Conservation (phyloP, 2,113 vertebrate species). For the Sebastes fasciatus region DNA sequence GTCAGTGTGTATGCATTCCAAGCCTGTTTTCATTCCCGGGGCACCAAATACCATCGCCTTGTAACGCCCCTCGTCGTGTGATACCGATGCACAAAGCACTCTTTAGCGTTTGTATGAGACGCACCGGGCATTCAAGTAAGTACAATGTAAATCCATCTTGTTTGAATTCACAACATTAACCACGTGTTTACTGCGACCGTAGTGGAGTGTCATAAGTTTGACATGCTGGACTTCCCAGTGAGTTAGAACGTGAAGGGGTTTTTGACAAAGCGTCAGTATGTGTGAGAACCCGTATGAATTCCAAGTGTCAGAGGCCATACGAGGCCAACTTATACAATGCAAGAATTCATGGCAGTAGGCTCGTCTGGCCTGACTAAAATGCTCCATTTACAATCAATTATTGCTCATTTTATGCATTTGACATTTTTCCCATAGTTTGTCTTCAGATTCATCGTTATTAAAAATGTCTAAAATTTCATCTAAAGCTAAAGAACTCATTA, state of each 20-base stretch:
- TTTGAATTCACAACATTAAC: no score
- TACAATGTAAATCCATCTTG: no score
- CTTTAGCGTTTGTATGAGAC: no score
- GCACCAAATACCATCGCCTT: no score
- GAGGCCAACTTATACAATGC: constrained; percentile 62
- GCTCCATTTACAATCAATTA: constrained; percentile 37
- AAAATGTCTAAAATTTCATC: neutral
- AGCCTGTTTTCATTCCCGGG: no score
- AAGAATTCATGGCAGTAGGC: constrained; percentile 55
- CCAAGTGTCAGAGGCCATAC: constrained; percentile 43
- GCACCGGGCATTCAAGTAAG: no score
- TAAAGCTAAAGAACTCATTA: neutral
- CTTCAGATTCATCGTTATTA: constrained; percentile 1
- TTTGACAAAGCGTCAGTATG: neutral
- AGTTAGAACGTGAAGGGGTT: no score
- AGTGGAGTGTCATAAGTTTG: no score
- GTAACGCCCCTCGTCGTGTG: no score
- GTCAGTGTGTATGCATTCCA: neutral
- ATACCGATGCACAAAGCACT: no score
- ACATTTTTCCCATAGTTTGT: neutral
- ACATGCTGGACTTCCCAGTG: no score
- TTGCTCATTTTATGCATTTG: constrained; percentile 27
- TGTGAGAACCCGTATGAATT: constrained; percentile 23
- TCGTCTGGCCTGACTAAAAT: constrained; percentile 46
- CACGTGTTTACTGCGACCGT: no score